phyloP scores from a whole-genome alignment of 2,888 invertebrate species.

The Lacanobia oleracea region DNA sequence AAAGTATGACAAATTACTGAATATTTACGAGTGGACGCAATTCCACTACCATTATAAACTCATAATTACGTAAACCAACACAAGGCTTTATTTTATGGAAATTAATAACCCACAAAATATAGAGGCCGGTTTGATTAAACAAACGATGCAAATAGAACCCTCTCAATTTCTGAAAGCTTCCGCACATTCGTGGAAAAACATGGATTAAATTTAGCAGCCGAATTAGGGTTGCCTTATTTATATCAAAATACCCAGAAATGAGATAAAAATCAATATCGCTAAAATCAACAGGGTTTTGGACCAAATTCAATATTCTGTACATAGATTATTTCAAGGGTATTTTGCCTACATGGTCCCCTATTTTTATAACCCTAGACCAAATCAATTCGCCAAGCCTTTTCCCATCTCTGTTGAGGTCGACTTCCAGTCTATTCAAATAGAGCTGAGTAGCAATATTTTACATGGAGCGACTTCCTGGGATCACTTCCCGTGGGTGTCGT shows the following conservation, averaged over 20 bases:
- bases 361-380: background rate
- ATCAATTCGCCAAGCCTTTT: no score
- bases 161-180: constrained; percentile 32
- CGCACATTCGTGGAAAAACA: constrained; percentile 42
- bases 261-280: background rate
- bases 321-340: no score
- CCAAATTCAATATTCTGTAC: background rate
- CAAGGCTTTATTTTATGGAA: constrained; percentile 45
- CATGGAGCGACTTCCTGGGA: no score
- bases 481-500: no score
- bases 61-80: constrained; percentile 40
- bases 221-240: constrained; percentile 13
- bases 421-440: no score
- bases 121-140: constrained; percentile 53
- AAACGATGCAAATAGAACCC: constrained; percentile 55
- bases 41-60: constrained; percentile 19
- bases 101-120: constrained; percentile 54
- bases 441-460: no score
- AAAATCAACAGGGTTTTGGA: background rate
- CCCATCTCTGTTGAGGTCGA: no score
- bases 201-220: constrained; percentile 19
- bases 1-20: background rate
- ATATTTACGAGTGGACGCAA: background rate
- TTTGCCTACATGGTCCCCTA: no score
- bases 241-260: constrained; percentile 3